phyloP scores from a whole-genome alignment of 1,140 invertebrate species.

The Drosophila tani region DNA sequence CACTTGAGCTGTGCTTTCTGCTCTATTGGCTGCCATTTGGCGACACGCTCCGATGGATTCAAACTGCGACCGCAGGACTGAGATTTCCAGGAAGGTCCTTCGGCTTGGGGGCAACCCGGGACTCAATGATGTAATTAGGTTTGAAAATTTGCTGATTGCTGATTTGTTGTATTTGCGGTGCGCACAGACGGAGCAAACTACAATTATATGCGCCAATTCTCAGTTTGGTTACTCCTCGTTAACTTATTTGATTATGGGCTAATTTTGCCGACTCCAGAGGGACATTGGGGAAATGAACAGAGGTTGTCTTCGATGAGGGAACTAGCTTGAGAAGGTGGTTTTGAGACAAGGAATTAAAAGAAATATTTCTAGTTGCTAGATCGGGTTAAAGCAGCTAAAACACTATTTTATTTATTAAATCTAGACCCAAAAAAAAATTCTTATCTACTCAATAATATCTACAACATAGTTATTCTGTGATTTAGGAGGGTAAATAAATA shows the following conservation, averaged over 20 bases:
- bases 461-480: neutral
- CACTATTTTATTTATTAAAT: neutral
- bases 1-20: slow-evolving; percentile 80
- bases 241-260: slow-evolving; percentile 79
- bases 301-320: neutral
- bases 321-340: neutral
- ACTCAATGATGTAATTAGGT: slow-evolving; percentile 68
- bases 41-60: slow-evolving; percentile 61
- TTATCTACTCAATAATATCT: neutral
- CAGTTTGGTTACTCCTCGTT: slow-evolving; percentile 76
- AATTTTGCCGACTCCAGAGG: slow-evolving; percentile 47
- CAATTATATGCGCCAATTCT: slow-evolving; percentile 79
- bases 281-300: neutral
- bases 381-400: neutral
- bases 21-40: slow-evolving; percentile 75
- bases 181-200: slow-evolving; percentile 26
- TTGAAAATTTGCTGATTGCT: slow-evolving; percentile 76
- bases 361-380: too few species aligned
- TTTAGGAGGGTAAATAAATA: neutral
- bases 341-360: neutral
- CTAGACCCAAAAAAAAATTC: too few species aligned
- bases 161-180: slow-evolving; percentile 52
- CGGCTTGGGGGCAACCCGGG: slow-evolving; percentile 16
- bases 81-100: slow-evolving; percentile 61
- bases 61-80: slow-evolving; percentile 61